Base-by-base conservation (phyloP, 2,888 invertebrate species). In the Zootermopsis nevadensis region DNA sequence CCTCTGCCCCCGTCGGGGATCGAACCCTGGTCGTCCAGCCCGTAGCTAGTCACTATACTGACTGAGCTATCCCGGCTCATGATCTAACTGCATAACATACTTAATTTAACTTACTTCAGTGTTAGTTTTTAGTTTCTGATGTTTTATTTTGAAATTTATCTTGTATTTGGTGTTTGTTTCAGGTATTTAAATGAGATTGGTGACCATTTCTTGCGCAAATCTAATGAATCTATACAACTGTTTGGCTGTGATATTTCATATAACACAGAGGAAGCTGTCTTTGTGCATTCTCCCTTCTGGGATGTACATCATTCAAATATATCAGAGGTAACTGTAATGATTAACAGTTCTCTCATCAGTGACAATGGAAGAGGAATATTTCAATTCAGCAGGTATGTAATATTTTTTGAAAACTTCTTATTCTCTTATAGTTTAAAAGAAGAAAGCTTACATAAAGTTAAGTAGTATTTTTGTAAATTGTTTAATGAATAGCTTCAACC, bases 341-440 rank as follows among this genome's bases (percentile, higher is more conserved):
- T 99, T 2, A 98, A 98, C 87, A 94, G 94, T 86, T 95, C 95
- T 80, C 91, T 95, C 84, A 95, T 99, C 66, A 94, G 94, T 0
- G 95, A 97, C 87, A 99, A 99, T 88, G 95, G 95, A 0, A 93
- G 93, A 88, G 97, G 98, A 24, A 94, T 99, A 85, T 93, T 93
- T 82, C 98, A 99, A 87, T 95, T 96, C 87, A 97, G 98, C 72
- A 90, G 89, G 89, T 89, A 85, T 38, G 31, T 27, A 19, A 48
- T 31, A 19, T 48, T 69, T 77, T 10, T 42, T 10, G 1, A 27
- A 22, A 42, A 55, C 4, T 1, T 48, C 19, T 1, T 48, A 3
- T 48, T 48, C 8, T 42, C 19, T 48, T 48, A 48, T 19, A 48
- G 1, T 19, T 48, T 48, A 19, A 48, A 19, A 33, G 69, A 6